Percentiles rank a stretch among this genome's conserved stretches.
Evolutionary conservation across 2,113 vertebrate genomes (phyloP).

Genomic region (Camelus bactrianus): DNA sequence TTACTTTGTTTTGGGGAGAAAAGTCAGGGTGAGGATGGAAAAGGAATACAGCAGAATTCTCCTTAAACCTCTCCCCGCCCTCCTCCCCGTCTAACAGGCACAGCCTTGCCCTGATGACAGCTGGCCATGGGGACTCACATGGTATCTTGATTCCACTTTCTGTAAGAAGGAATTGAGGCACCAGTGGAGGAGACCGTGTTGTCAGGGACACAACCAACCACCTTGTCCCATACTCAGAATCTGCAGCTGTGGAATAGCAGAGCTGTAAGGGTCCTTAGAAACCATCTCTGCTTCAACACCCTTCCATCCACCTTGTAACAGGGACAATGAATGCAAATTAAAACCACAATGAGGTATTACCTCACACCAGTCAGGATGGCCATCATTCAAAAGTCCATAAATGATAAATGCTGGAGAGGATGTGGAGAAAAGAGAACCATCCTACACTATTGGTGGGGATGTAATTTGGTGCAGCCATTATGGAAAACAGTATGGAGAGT

Average conservation of each 20-base stretch:
- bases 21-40: rapidly evolving
- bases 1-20: neutral
- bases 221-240: rapidly evolving
- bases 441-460: too few relatives aligned
- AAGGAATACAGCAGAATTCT: too few relatives aligned
- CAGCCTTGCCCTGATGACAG: neutral
- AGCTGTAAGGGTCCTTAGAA: too few relatives aligned
- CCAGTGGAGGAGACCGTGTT: neutral
- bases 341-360: too few relatives aligned
- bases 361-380: too few relatives aligned
- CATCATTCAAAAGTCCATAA: too few relatives aligned
- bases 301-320: too few relatives aligned
- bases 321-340: neutral
- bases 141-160: neutral
- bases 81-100: neutral
- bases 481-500: too few relatives aligned
- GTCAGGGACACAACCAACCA: rapidly evolving
- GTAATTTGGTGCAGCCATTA: too few relatives aligned
- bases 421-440: too few relatives aligned
- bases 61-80: neutral
- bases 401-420: too few relatives aligned
- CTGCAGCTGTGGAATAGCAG: neutral
- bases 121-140: neutral
- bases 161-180: neutral
- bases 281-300: too few relatives aligned